These are phyloP conservation scores for Halcyon leucocephala DNA, from an alignment of 2,797 vertebrate genomes.

Conservation along the genomic window DNA sequence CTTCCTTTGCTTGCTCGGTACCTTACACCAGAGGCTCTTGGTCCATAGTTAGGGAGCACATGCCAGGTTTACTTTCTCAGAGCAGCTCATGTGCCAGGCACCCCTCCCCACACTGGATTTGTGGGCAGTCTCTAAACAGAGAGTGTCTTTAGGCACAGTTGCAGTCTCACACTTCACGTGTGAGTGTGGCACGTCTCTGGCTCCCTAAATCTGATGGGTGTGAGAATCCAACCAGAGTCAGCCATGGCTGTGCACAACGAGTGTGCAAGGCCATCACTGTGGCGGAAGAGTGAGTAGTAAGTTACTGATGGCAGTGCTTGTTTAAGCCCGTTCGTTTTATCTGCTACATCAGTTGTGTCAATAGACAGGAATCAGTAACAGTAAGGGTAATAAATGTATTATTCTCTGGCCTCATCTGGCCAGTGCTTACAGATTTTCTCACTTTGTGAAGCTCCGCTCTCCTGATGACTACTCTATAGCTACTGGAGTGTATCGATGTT, in stretches of 20 bases:
- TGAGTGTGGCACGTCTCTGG: neutral
- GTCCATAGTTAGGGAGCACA: neutral
- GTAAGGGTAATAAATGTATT: neutral
- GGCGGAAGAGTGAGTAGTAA: neutral
- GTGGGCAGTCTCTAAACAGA: neutral
- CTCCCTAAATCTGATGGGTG: neutral
- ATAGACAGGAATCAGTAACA: neutral
- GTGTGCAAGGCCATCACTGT: neutral
- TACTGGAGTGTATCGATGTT: neutral
- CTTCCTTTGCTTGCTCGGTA: neutral
- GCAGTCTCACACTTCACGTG: fast-evolving
- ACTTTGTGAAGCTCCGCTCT: fast-evolving
- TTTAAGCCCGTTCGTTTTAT: neutral
- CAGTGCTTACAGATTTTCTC: neutral
- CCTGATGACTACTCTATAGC: neutral
- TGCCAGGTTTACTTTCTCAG: neutral
- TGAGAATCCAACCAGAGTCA: neutral
- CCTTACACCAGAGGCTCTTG: neutral
- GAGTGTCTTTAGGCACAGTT: neutral
- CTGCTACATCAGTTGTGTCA: neutral
- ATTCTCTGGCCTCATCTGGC: neutral
- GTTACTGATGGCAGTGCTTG: neutral
- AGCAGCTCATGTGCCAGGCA: neutral
- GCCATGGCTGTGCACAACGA: neutral
- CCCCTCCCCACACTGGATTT: fast-evolving